Conservation (phyloP, 2,888 invertebrate genomes). For the Liposcelis brunnea region DNA sequence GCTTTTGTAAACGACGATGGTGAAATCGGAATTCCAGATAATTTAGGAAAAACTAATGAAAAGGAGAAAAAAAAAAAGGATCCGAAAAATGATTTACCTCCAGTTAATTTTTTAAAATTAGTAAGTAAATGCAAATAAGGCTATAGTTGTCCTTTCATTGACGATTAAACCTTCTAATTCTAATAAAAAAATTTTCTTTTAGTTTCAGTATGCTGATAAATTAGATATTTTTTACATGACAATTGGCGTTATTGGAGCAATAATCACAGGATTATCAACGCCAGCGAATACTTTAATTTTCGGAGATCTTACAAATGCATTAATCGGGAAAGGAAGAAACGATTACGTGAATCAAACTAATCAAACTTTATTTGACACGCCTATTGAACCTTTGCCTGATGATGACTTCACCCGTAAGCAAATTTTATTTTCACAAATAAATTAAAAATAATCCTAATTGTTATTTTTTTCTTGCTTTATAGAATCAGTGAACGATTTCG, state of each 20-base stretch:
- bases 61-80: neutral
- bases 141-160: neutral
- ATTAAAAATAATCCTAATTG: neutral
- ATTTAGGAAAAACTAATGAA: neutral
- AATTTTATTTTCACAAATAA: too few species aligned
- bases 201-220: slow-evolving; percentile 48
- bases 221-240: slow-evolving; percentile 38
- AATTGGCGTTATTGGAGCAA: slow-evolving; percentile 37
- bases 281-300: slow-evolving; percentile 52
- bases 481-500: slow-evolving; percentile 35
- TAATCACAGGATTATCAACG: slow-evolving; percentile 41
- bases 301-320: slow-evolving; percentile 42
- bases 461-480: too few species aligned
- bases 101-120: slow-evolving; percentile 18
- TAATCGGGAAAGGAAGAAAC: slow-evolving; percentile 31
- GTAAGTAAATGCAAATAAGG: slow-evolving; percentile 15
- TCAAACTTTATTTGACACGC: too few species aligned
- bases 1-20: neutral
- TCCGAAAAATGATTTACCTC: slow-evolving; percentile 6
- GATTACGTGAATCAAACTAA: neutral
- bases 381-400: too few species aligned
- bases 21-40: too few species aligned
- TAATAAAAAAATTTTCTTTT: slow-evolving; percentile 20
- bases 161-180: too few species aligned
- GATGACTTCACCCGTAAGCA: too few species aligned